phyloP scores from a whole-genome alignment of 2,888 invertebrate species.

The Belgica antarctica region DNA sequence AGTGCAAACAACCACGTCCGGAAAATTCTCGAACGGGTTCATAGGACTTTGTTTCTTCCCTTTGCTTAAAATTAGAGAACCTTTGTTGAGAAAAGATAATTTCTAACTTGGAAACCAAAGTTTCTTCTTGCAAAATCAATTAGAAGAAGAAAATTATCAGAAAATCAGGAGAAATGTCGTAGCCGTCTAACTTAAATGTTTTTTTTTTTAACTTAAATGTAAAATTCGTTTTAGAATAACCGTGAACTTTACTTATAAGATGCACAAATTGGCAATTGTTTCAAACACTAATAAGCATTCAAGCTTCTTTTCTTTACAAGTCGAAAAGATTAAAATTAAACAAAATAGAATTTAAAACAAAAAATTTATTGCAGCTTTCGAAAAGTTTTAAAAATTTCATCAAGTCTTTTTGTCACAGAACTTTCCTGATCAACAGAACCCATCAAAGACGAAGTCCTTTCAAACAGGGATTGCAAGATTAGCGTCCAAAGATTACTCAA shows the following conservation, averaged over 20 bases:
- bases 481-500: too few relatives aligned
- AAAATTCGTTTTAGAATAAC: conserved; percentile 1
- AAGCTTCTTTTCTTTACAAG: background rate
- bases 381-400: background rate
- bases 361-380: background rate
- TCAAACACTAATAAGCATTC: background rate
- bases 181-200: too few relatives aligned
- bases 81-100: too few relatives aligned
- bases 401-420: too few relatives aligned
- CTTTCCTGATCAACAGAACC: too few relatives aligned
- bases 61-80: too few relatives aligned
- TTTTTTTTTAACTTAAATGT: background rate
- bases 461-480: too few relatives aligned
- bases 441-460: too few relatives aligned
- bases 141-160: background rate
- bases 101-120: background rate
- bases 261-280: conserved; percentile 4
- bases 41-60: too few relatives aligned
- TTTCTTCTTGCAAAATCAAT: background rate
- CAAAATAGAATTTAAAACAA: background rate
- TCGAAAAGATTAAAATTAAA: background rate
- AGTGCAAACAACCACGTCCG: too few relatives aligned
- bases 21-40: too few relatives aligned
- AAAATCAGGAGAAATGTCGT: background rate
- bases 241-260: background rate